Percentiles rank a stretch among this genome's conserved stretches.
These are phyloP conservation scores for Myrmecophaga tridactyla DNA, from an alignment of 2,113 vertebrate genomes.

Conservation along the genomic window DNA sequence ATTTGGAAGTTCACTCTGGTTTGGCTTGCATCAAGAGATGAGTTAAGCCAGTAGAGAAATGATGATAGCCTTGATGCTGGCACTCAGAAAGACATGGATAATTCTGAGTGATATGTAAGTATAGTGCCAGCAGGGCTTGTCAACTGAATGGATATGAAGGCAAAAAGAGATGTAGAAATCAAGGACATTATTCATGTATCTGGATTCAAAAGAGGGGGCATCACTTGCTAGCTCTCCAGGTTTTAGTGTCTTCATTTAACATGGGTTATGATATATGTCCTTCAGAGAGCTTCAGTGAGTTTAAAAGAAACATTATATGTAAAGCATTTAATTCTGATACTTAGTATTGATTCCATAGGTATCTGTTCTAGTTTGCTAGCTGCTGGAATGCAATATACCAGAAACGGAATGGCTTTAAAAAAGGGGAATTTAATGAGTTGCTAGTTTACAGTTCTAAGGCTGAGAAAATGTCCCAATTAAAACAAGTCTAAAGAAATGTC, in stretches of 20 bases:
- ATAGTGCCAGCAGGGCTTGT: neutral
- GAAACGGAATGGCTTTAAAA: too few relatives aligned
- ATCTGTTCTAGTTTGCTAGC: too few relatives aligned
- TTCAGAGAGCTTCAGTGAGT: neutral
- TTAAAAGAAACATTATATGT: neutral
- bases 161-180: neutral
- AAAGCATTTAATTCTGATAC: neutral
- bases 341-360: neutral
- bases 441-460: too few relatives aligned
- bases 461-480: too few relatives aligned
- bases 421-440: too few relatives aligned
- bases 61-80: neutral
- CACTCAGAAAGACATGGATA: neutral
- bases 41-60: neutral
- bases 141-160: neutral
- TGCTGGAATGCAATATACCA: too few relatives aligned
- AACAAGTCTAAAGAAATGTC: too few relatives aligned
- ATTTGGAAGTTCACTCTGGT: neutral
- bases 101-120: neutral
- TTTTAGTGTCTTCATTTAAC: neutral
- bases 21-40: neutral
- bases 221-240: neutral
- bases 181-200: neutral
- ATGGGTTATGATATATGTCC: neutral
- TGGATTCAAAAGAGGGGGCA: neutral